Evolutionary conservation across 2,888 invertebrate species (phyloP), one percentile per base, ranked within the genome.

Genomic region (Phoenoteleia sp.): DNA sequence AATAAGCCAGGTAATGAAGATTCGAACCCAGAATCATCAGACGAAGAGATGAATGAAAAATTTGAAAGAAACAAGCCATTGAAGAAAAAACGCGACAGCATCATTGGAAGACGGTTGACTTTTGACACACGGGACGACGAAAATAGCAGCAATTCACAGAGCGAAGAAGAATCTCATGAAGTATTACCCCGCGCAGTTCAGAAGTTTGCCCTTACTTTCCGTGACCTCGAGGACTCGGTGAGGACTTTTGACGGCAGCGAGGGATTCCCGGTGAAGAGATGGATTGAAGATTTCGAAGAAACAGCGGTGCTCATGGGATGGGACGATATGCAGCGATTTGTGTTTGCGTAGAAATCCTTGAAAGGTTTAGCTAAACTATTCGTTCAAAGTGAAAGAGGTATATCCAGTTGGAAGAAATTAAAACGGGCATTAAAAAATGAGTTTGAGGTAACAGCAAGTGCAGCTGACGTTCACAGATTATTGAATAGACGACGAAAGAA

Each of bases 281-380:
- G 76, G 76, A 56, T 77, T 23, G 11, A 13, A 17, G 67, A 67
- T 0, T 76, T 76, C 17, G 66, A 76, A 7, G 58, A 66, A 25
- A 67, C 62, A 5, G 66, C 76, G 3, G 11, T 23, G 0, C n/a
- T 76, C 6, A 76, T 76, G 67, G 36, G 17, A 6, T 76, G 76
- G 76, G 21, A 67, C 25, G 45, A 49, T 2, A 13, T 76, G 33
- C 67, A 76, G 15, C 66, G 9, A 23, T 42, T 67, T 6, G 27
- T 76, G n/a, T 76, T 76, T 56, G 66, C 75, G 25, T 66, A 66
- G 17, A 76, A 66, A 33, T 76, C 75, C 2, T 13, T 76, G 5
- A 21, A 9, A 15, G 58, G 58, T 19, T 19, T 33, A 21, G 58
- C 33, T 5, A 58, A 58, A 9, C 17, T 45, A 9, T 17, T 45